Evolutionary conservation across 2,113 vertebrate species (phyloP), one percentile per base, ranked within the genome.

Genomic region (Zosterops hypoxanthus): DNA sequence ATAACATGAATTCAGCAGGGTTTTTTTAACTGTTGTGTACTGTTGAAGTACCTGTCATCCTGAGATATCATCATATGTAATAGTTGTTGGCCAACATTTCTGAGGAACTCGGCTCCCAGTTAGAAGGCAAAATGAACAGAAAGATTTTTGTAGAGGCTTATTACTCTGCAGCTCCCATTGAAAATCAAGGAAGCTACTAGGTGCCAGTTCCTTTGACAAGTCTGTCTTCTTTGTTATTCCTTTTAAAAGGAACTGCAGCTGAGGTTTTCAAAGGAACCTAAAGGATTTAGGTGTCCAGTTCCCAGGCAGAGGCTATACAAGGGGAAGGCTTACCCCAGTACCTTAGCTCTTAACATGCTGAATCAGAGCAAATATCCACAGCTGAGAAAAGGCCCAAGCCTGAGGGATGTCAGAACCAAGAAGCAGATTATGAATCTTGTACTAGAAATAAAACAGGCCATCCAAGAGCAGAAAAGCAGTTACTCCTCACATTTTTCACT

Each of bases 1-100:
- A 79, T 31, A 65, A 70, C 33, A 80, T 11, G 13, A 93, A 86
- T 86, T 82, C 90, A 88, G 82, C 44, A 60, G 15, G 46, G 92
- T 83, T 92, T 92, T 13, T 64, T 88, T 88, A 81, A 49, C 52
- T 68, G 11, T 60, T 78, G 23, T 63, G 63, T 47, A 56, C 52
- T 71, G 75, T 86, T 41, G 71, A 90, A 78, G 20, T 33, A 81
- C 20, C 36, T 65, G 76, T 88, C 82, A 73, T 71, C 36, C 72
- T 34, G 60, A 71, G 46, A 34, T 46, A 34, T 42, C 46, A 64
- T 50, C 70, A 69, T 85, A 77, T 39, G 11, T 39, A 75, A 53
- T 22, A 85, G 71, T 11, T 70, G 70, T 41, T 96, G 92, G 64
- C 82, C 65, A 1, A 56, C 22, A 60, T 81, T 93, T 83, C 41